Percentiles rank a stretch among this genome's conserved stretches.
These are phyloP conservation scores for Neuroterus valhalla DNA, from an alignment of 1,140 invertebrate species.

Conservation along the genomic window DNA sequence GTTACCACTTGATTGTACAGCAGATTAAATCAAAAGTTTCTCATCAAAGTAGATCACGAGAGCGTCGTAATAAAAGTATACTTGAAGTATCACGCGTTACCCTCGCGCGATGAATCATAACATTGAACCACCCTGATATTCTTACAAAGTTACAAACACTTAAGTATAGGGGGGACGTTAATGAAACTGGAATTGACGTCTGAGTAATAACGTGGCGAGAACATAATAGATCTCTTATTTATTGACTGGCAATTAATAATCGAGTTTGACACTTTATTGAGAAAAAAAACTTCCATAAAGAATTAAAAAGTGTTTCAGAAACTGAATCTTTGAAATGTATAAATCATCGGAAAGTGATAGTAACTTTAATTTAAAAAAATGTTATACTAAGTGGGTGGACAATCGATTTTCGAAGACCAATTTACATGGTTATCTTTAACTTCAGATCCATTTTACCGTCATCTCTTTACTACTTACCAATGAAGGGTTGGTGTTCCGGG, in stretches of 20 bases:
- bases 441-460: too few relatives aligned
- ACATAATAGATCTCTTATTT: not conserved
- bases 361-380: too few relatives aligned
- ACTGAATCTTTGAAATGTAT: too few relatives aligned
- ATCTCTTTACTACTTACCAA: too few relatives aligned
- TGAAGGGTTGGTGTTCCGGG: too few relatives aligned
- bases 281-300: not conserved
- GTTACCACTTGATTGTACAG: slow-evolving; percentile 24
- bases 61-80: slow-evolving; percentile 3
- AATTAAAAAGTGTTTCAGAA: too few relatives aligned
- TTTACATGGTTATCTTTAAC: too few relatives aligned
- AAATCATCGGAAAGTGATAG: too few relatives aligned
- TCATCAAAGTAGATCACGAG: not conserved
- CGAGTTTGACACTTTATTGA: not conserved
- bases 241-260: slow-evolving; percentile 13
- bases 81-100: not conserved
- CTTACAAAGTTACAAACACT: not conserved
- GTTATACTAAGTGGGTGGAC: too few relatives aligned
- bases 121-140: slow-evolving; percentile 11
- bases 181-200: slow-evolving; percentile 15
- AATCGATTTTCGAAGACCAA: too few relatives aligned
- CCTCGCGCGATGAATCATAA: slow-evolving; percentile 10
- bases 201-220: not conserved
- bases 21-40: slow-evolving; percentile 25
- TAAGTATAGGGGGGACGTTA: not conserved